phyloP scores from a whole-genome alignment of 2,888 invertebrate species.

The Pimpla rufipes region DNA sequence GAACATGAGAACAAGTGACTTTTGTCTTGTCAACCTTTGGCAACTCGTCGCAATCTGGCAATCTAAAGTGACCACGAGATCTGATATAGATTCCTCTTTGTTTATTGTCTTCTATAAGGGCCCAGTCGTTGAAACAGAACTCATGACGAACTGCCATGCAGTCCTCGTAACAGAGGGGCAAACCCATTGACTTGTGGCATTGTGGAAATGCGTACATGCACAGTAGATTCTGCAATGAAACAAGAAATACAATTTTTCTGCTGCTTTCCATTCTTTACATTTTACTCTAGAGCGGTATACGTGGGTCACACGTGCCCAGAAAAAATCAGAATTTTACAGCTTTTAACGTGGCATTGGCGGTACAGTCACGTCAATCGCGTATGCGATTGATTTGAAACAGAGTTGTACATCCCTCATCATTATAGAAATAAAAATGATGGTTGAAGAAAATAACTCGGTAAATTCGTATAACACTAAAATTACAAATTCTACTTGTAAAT shows the following conservation, averaged over 20 bases:
- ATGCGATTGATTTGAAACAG: too few species aligned
- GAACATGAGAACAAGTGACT: constrained; percentile 93
- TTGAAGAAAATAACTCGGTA: too few species aligned
- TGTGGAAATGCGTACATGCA: constrained; percentile 97
- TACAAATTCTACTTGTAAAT: too few species aligned
- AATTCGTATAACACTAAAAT: too few species aligned
- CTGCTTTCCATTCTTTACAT: too few species aligned
- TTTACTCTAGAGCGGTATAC: too few species aligned
- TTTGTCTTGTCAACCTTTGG: constrained; percentile 90
- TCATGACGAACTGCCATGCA: constrained; percentile 96
- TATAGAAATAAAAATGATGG: too few species aligned
- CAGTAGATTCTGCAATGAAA: constrained; percentile 89
- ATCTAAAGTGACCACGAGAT: constrained; percentile 93
- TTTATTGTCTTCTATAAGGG: constrained; percentile 95
- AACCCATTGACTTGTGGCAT: constrained; percentile 90
- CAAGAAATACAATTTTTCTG: background rate
- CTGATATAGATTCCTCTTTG: constrained; percentile 92
- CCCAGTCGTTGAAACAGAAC: constrained; percentile 98
- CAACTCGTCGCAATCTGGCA: constrained; percentile 94
- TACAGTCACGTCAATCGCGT: too few species aligned
- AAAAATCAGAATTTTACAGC: too few species aligned
- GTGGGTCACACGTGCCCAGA: too few species aligned
- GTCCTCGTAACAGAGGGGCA: constrained; percentile 96
- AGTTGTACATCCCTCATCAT: too few species aligned
- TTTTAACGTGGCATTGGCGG: too few species aligned